A percentile compares a stretch with the other conserved stretches of the same genome.
These are phyloP conservation scores for Dryadula phaetusa DNA, from an alignment of 2,888 invertebrate species.

Conservation along the genomic window DNA sequence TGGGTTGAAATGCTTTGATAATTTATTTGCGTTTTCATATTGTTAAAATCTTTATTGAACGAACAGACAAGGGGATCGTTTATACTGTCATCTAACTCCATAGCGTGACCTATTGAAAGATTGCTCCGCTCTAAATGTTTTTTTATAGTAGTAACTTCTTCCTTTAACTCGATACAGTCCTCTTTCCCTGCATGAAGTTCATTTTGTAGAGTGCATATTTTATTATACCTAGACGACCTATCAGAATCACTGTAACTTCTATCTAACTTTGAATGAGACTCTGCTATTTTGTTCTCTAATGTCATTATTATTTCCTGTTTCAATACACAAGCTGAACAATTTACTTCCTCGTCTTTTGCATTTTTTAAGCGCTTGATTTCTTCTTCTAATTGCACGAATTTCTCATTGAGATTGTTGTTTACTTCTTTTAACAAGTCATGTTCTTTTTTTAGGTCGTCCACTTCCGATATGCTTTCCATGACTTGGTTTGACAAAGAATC, in stretches of 20 bases:
- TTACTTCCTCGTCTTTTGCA: slow-evolving; percentile 31
- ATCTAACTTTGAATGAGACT: slow-evolving; percentile 59
- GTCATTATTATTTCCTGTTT: slow-evolving; percentile 56
- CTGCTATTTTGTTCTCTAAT: slow-evolving; percentile 49
- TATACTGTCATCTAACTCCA: slow-evolving; percentile 72
- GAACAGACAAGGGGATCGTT: slow-evolving; percentile 56
- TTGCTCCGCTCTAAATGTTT: slow-evolving; percentile 69
- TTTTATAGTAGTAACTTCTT: slow-evolving; percentile 75
- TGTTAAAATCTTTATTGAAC: slow-evolving; percentile 54
- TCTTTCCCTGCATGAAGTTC: slow-evolving; percentile 72
- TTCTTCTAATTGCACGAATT: slow-evolving; percentile 53
- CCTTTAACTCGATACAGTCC: slow-evolving; percentile 73
- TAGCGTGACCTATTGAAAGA: slow-evolving; percentile 58
- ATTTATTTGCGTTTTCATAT: slow-evolving; percentile 50
- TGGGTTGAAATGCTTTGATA: slow-evolving; percentile 62
- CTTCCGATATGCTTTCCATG: slow-evolving; percentile 84
- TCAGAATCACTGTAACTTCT: slow-evolving; percentile 73
- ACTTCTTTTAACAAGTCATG: slow-evolving; percentile 56
- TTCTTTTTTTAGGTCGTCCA: slow-evolving; percentile 74
- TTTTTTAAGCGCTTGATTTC: slow-evolving; percentile 46
- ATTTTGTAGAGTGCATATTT: slow-evolving; percentile 72
- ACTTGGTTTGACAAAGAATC: slow-evolving; percentile 83
- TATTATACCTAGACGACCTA: slow-evolving; percentile 67
- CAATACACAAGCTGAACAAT: slow-evolving; percentile 55
- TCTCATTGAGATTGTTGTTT: slow-evolving; percentile 55